Percentiles rank a stretch among this genome's conserved stretches.
phyloP scores from a whole-genome alignment of 2,113 vertebrate species.

The Fulica atra region DNA sequence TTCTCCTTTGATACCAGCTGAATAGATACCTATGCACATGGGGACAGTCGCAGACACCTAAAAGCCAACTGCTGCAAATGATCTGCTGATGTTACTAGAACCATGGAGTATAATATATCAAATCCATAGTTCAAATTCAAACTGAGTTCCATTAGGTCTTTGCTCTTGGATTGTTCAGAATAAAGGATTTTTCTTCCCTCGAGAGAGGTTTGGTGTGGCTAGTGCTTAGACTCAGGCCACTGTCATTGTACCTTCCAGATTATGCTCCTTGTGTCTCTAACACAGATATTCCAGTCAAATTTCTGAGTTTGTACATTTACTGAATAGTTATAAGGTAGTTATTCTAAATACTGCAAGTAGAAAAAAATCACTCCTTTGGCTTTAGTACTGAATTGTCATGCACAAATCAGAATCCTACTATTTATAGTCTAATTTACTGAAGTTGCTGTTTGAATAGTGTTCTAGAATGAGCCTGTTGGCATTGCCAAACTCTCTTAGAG shows the following conservation, averaged over 20 bases:
- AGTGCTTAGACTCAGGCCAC: background rate
- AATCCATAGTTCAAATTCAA: background rate
- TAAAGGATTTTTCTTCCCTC: background rate
- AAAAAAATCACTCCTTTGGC: background rate
- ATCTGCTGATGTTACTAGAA: background rate
- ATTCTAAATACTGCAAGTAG: background rate
- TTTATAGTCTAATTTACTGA: background rate
- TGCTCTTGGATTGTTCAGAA: background rate
- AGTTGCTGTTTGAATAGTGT: background rate
- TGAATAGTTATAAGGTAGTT: background rate
- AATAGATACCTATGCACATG: accelerated
- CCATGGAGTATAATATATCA: background rate
- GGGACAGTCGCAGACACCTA: background rate
- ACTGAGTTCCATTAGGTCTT: background rate
- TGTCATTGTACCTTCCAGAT: background rate
- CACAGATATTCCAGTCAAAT: background rate
- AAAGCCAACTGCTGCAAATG: background rate
- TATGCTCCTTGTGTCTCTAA: background rate
- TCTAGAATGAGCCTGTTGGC: background rate
- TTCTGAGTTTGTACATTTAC: background rate
- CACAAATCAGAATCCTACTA: background rate
- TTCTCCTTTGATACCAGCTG: background rate
- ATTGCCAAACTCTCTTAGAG: background rate
- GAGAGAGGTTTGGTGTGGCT: background rate
- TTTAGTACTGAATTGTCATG: background rate